A percentile compares a stretch with the other conserved stretches of the same genome.
Evolutionary conservation across 2,888 invertebrate genomes (phyloP).

Genomic region (Erynnis tages): DNA sequence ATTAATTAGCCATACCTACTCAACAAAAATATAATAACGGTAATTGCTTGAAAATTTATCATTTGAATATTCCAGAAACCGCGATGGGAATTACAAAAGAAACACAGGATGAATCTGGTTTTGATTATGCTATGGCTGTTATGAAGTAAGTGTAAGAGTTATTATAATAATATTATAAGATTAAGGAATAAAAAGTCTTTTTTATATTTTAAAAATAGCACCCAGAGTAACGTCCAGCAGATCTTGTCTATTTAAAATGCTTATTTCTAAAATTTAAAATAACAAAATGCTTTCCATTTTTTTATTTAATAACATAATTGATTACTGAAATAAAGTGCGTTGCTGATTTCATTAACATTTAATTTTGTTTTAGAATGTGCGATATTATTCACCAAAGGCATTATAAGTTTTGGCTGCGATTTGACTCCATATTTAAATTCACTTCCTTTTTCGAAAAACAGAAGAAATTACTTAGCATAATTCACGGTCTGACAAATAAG

Average conservation of each 20-base stretch:
- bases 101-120: conserved; percentile 86
- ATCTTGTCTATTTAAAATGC: no score
- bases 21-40: no score
- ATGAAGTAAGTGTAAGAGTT: conserved; percentile 81
- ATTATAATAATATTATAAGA: not conserved
- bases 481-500: conserved; percentile 89
- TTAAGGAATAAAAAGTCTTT: no score
- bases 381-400: conserved; percentile 91
- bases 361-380: conserved; percentile 83
- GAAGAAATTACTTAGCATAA: conserved; percentile 84
- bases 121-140: conserved; percentile 91
- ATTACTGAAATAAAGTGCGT: no score
- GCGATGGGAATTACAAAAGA: conserved; percentile 91
- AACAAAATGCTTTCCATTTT: no score
- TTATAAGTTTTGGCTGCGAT: conserved; percentile 87
- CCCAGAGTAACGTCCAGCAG: no score
- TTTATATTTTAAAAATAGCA: no score
- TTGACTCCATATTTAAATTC: conserved; percentile 86
- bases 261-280: not conserved
- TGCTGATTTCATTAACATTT: not conserved
- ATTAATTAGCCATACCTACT: not conserved
- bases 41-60: no score
- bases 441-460: conserved; percentile 87
- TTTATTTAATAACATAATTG: no score
- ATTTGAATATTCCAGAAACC: conserved; percentile 81